Evolutionary conservation across 2,797 vertebrate species (phyloP).

Genomic region (Meriones psammophilus): DNA sequence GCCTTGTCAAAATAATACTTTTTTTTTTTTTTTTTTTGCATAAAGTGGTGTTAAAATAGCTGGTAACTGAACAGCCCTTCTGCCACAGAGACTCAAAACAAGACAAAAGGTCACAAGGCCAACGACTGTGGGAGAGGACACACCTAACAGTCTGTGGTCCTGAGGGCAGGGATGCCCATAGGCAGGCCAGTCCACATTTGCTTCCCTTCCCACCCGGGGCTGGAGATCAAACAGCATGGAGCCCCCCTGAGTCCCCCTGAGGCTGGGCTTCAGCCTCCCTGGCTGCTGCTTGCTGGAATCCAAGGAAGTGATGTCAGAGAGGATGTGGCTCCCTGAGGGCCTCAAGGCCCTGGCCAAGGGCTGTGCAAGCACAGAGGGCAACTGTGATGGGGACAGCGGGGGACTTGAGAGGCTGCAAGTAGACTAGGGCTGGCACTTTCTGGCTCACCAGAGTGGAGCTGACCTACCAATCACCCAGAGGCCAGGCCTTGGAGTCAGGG

Average conservation of each 20-base stretch:
- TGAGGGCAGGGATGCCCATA: rapidly evolving
- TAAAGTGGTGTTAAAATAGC: not conserved
- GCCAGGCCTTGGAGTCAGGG: not conserved
- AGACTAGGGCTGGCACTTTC: not conserved
- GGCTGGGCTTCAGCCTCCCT: not conserved
- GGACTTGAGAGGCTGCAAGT: not conserved
- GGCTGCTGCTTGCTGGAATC: not conserved
- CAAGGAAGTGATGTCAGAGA: not conserved
- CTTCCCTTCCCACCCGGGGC: too few species aligned
- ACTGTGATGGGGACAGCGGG: not conserved
- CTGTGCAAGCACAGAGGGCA: not conserved
- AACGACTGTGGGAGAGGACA: rapidly evolving
- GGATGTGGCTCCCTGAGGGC: not conserved
- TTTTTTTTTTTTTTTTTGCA: not conserved
- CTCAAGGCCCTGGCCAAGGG: not conserved
- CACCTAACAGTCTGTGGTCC: not conserved
- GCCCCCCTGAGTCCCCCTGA: not conserved
- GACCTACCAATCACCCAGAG: too few species aligned
- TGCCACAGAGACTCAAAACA: not conserved
- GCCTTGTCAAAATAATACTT: not conserved
- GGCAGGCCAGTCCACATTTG: not conserved
- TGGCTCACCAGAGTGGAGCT: too few species aligned
- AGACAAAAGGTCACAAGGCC: not conserved
- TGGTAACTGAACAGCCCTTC: not conserved
- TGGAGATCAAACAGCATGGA: not conserved